Percentiles rank a stretch among this genome's conserved stretches.
Evolutionary conservation across 2,888 invertebrate genomes (phyloP).

Genomic region (Syrphus vitripennis): DNA sequence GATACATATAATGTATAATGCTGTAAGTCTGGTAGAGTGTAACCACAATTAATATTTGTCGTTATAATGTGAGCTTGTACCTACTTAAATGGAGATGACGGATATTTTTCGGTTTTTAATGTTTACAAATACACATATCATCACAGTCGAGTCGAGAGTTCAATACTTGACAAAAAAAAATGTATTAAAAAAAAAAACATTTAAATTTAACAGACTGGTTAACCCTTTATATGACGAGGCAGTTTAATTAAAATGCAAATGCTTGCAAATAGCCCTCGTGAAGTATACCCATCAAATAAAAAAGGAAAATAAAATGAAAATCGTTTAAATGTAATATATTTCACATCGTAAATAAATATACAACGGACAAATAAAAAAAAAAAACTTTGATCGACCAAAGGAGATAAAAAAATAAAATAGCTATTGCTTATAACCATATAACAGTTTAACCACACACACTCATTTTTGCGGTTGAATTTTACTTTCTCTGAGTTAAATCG

Average conservation of each 20-base stretch:
- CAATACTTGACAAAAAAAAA: neutral
- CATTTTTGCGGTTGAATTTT: neutral
- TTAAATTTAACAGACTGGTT: slow-evolving; percentile 16
- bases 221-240: slow-evolving; percentile 15
- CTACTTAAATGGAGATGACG: neutral
- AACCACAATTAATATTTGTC: neutral
- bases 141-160: neutral
- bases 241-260: slow-evolving; percentile 47
- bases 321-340: neutral
- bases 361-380: neutral
- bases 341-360: slow-evolving; percentile 2
- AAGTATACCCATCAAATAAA: neutral
- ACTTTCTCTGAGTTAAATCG: neutral
- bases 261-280: slow-evolving; percentile 10
- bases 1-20: neutral
- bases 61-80: neutral
- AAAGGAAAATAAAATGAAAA: slow-evolving; percentile 17
- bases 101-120: neutral
- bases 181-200: neutral
- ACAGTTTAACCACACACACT: too few species aligned
- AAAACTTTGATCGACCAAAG: neutral
- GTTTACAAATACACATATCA: neutral
- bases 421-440: neutral
- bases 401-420: neutral
- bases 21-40: neutral